Conservation (phyloP, 2,113 vertebrate genomes). For the Pseudorasbora parva region DNA sequence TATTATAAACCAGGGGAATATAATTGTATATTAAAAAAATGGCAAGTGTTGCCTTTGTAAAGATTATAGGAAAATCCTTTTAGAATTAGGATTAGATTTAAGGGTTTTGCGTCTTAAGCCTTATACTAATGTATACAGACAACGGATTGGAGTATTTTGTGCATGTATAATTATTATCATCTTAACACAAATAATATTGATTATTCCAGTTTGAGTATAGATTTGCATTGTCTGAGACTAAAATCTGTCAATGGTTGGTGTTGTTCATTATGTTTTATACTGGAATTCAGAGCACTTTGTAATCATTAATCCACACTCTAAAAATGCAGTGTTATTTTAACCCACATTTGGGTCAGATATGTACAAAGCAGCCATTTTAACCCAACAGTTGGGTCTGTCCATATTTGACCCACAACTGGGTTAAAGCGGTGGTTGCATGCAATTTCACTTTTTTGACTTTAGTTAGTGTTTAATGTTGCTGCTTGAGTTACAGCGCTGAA, state of each 20-base stretch:
- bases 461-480: too few relatives aligned
- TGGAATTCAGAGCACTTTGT: not conserved
- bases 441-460: too few relatives aligned
- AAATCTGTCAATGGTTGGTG: not conserved
- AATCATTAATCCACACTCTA: slow-evolving; percentile 23
- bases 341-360: too few relatives aligned
- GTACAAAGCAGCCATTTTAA: too few relatives aligned
- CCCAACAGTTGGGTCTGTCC: too few relatives aligned
- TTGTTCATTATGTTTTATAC: not conserved
- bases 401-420: too few relatives aligned
- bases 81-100: not conserved
- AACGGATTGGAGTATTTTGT: not conserved
- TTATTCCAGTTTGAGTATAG: not conserved
- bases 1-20: not conserved
- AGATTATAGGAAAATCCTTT: too few relatives aligned
- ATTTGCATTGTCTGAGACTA: not conserved
- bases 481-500: too few relatives aligned
- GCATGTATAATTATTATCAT: not conserved
- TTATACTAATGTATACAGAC: not conserved
- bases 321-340: too few relatives aligned
- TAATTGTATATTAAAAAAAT: too few relatives aligned
- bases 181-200: not conserved
- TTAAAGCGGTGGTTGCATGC: too few relatives aligned
- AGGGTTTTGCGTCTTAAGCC: not conserved
- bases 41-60: too few relatives aligned